Evolutionary conservation across 2,888 invertebrate genomes (phyloP).

Genomic region (Oscheius sp.): DNA sequence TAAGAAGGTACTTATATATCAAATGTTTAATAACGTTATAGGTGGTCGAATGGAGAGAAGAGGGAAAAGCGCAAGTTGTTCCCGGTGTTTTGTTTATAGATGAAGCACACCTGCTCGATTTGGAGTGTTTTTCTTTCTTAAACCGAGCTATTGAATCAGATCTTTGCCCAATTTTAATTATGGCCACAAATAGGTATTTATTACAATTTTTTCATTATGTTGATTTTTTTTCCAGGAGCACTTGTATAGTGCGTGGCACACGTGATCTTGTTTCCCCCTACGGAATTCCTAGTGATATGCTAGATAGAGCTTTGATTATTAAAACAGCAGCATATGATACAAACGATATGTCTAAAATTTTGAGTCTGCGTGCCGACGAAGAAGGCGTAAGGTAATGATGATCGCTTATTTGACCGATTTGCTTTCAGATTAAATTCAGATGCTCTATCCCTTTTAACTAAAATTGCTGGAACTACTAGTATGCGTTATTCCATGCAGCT

Average conservation of each 20-base stretch:
- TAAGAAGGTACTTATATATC: slow-evolving; percentile 80
- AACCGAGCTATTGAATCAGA: slow-evolving; percentile 95
- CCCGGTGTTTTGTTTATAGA: slow-evolving; percentile 82
- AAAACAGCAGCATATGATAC: slow-evolving; percentile 78
- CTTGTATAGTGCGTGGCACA: slow-evolving; percentile 87
- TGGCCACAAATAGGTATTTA: slow-evolving; percentile 91
- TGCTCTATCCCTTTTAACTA: slow-evolving; percentile 88
- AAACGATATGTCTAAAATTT: slow-evolving; percentile 54
- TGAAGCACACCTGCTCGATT: slow-evolving; percentile 92
- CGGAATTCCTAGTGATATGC: slow-evolving; percentile 93
- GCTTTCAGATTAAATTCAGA: slow-evolving; percentile 83
- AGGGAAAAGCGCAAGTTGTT: slow-evolving; percentile 98
- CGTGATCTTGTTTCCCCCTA: slow-evolving; percentile 91
- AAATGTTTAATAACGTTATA: slow-evolving; percentile 32
- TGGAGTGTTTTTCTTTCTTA: slow-evolving; percentile 97
- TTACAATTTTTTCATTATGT: slow-evolving; percentile 75
- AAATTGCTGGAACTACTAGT: slow-evolving; percentile 92
- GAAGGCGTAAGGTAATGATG: slow-evolving; percentile 86
- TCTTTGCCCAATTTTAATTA: slow-evolving; percentile 95
- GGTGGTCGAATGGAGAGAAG: slow-evolving; percentile 96
- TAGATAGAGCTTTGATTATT: slow-evolving; percentile 80
- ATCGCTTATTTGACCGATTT: neutral
- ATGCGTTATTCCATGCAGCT: slow-evolving; percentile 96
- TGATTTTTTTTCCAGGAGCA: slow-evolving; percentile 39
- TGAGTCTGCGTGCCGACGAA: slow-evolving; percentile 80